Conservation (phyloP, 2,888 invertebrate species). For the Ophraella communa region DNA sequence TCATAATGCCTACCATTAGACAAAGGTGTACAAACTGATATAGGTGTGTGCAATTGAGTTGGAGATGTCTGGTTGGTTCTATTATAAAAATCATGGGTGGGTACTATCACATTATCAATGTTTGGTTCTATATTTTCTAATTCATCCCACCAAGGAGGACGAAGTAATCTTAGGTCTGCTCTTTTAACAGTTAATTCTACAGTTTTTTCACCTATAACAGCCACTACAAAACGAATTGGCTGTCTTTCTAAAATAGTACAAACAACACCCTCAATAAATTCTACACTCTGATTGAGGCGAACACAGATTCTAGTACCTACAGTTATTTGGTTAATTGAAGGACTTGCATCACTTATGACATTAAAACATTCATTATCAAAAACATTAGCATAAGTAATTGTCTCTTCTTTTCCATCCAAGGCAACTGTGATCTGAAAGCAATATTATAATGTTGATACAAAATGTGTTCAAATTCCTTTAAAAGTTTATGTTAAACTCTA, state of each 20-base stretch:
- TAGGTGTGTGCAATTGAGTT: slow-evolving; percentile 60
- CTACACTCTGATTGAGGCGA: slow-evolving; percentile 71
- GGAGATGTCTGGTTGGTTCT: slow-evolving; percentile 62
- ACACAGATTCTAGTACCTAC: slow-evolving; percentile 84
- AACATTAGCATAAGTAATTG: slow-evolving; percentile 77
- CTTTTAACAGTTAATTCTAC: slow-evolving; percentile 77
- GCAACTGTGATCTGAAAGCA: slow-evolving; percentile 70
- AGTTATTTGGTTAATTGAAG: slow-evolving; percentile 80
- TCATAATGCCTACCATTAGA: slow-evolving; percentile 71
- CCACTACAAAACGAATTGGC: slow-evolving; percentile 74
- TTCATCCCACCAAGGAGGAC: slow-evolving; percentile 98
- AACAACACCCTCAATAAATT: slow-evolving; percentile 88
- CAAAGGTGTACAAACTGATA: slow-evolving; percentile 62
- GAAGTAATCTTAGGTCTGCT: slow-evolving; percentile 86
- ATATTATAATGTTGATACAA: not conserved
- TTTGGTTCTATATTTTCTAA: slow-evolving; percentile 68
- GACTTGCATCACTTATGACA: slow-evolving; percentile 92
- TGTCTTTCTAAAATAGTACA: slow-evolving; percentile 68
- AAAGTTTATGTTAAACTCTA: not conserved
- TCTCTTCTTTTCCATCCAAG: slow-evolving; percentile 78
- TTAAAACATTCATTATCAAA: slow-evolving; percentile 81
- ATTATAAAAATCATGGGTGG: slow-evolving; percentile 44
- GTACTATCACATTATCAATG: slow-evolving; percentile 33
- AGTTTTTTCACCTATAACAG: slow-evolving; percentile 62
- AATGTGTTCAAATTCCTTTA: too few species aligned